Evolutionary conservation across 2,113 vertebrate species (phyloP).

Genomic region (Raphicerus campestris): DNA sequence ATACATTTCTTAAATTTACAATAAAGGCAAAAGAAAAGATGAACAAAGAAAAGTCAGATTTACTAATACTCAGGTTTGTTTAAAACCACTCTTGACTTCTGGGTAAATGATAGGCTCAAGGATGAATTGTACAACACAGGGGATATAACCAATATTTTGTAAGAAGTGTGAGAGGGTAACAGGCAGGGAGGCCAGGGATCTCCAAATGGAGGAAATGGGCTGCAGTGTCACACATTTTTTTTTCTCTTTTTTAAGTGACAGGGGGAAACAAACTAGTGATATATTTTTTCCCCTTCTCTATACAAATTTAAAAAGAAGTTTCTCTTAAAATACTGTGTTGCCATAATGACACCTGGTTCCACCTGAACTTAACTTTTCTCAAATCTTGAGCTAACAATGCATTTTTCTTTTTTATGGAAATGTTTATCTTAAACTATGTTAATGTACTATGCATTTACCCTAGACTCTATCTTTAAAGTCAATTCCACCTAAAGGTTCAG

Average conservation of each 20-base stretch:
- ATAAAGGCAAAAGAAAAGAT: not conserved
- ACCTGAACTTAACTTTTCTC: not conserved
- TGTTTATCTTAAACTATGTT: too few species aligned
- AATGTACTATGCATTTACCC: too few species aligned
- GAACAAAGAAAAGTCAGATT: constrained; percentile 19
- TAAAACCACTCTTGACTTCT: not conserved
- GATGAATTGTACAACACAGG: not conserved
- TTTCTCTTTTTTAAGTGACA: not conserved
- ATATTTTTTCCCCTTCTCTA: not conserved
- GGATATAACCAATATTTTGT: not conserved
- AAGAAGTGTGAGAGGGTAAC: not conserved
- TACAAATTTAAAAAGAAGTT: not conserved
- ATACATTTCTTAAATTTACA: not conserved
- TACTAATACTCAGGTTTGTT: constrained; percentile 22
- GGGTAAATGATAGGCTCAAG: not conserved
- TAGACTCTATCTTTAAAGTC: too few species aligned
- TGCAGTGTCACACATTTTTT: not conserved
- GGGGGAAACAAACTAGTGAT: not conserved
- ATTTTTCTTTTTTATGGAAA: too few species aligned
- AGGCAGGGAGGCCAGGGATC: not conserved
- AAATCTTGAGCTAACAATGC: not conserved
- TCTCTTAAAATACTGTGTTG: not conserved
- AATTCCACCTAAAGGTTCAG: too few species aligned
- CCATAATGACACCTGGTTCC: not conserved
- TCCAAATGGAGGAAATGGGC: not conserved